Base-by-base conservation (phyloP, 2,888 invertebrate species). In the Hirtodrosophila cameraria region DNA sequence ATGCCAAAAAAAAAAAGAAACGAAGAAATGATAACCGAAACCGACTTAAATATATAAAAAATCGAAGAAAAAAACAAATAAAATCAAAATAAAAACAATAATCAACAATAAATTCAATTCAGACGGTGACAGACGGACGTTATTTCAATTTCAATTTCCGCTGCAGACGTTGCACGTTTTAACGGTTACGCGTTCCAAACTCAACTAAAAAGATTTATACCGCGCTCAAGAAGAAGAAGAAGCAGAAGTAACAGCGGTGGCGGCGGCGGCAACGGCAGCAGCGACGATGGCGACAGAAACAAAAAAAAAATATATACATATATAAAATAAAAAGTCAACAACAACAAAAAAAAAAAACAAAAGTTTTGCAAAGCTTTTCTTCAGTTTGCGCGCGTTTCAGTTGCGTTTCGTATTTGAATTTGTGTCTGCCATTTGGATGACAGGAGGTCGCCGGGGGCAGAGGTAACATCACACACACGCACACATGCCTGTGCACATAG, bases 181-280 rank as follows among this genome's bases (percentile, higher is more conserved):
- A 75, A 86, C 88, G 70, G 88, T 80, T 78, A 62, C 77, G 80
- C 88, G 88, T 79, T 82, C 86, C 84, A 85, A 88, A 85, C 85
- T 82, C 82, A 84, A 88, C 89, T 88, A 81, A 83, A 88, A 89
- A 86, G 67, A 79, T 76, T 75, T 80, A 75, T 82, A 85, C 85
- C 75, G 82, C 79, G 79, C 85, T 75, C 82, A 76, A 77, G 80
- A 77, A 75, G 79, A 82, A 82, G 69, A 82, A 88, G 76, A 59
- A 78, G 46, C 30, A 67, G 58, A 54, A 55, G 35, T 9, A 62
- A 20, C 12, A 38, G 12, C 30, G 28, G 16, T 30, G 28, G 12
- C 46, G 15, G 13, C 45, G 33, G 30, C 64, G 16, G 49, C 41
- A 43, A 20, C 67, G 35, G 33, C 65, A 25, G 28, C 43, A 48